Evolutionary conservation across 2,888 invertebrate genomes (phyloP).

Genomic region (Eilema sororculum): DNA sequence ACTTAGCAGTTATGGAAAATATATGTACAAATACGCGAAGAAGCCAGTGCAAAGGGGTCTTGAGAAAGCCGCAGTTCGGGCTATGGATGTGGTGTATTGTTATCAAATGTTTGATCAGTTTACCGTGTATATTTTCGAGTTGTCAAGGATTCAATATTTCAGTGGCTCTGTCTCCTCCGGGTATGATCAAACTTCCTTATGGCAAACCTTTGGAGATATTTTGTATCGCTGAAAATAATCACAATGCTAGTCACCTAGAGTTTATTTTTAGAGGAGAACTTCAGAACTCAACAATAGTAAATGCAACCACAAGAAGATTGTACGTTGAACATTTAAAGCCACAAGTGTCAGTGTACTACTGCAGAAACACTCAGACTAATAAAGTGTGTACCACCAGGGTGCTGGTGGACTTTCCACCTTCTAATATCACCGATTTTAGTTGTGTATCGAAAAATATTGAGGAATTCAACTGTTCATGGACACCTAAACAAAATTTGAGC

Average conservation of each 20-base stretch:
- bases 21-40: conserved; percentile 62
- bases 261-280: conserved; percentile 66
- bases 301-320: conserved; percentile 88
- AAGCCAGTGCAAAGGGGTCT: conserved; percentile 69
- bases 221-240: conserved; percentile 86
- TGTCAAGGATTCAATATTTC: conserved; percentile 69
- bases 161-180: conserved; percentile 82
- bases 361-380: conserved; percentile 71
- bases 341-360: conserved; percentile 85
- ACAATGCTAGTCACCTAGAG: conserved; percentile 73
- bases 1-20: conserved; percentile 71
- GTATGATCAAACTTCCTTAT: conserved; percentile 86
- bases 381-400: conserved; percentile 70
- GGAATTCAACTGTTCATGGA: conserved; percentile 92
- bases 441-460: conserved; percentile 92
- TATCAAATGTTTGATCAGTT: conserved; percentile 70
- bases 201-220: conserved; percentile 89
- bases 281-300: conserved; percentile 84
- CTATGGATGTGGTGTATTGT: conserved; percentile 77
- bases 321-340: conserved; percentile 85
- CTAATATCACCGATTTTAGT: conserved; percentile 89
- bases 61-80: conserved; percentile 67
- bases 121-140: conserved; percentile 72
- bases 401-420: conserved; percentile 86
- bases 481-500: conserved; percentile 81